Evolutionary conservation across 2,797 vertebrate genomes (phyloP).

Genomic region (Chrosomus eos): DNA sequence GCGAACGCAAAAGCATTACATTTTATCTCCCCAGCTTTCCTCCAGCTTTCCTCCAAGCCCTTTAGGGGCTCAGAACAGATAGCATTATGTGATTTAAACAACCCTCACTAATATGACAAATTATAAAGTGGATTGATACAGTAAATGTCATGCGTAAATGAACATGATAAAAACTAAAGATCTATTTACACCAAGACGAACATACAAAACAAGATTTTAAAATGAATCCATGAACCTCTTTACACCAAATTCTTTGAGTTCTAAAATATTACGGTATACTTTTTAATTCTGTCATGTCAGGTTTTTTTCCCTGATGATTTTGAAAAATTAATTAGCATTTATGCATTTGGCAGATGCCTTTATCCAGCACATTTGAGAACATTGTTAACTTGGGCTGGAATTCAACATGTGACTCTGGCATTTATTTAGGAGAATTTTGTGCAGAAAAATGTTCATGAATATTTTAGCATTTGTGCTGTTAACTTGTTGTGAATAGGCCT

Average conservation of each 20-base stretch:
- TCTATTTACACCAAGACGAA: background rate
- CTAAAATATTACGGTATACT: background rate
- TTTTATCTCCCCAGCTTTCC: background rate
- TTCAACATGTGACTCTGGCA: background rate
- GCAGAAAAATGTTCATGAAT: background rate
- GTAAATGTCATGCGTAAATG: background rate
- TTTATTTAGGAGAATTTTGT: background rate
- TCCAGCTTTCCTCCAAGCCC: background rate
- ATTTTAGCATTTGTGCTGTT: background rate
- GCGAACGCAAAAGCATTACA: background rate
- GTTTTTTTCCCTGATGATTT: too few relatives aligned
- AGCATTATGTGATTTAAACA: background rate
- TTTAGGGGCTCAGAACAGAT: background rate
- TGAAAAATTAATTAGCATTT: background rate
- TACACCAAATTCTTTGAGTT: background rate
- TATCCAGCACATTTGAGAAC: background rate
- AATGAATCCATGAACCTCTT: background rate
- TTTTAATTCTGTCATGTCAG: too few relatives aligned
- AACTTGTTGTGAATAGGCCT: constrained; percentile 8
- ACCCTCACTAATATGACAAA: too few relatives aligned
- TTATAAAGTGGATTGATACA: background rate
- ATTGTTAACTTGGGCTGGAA: background rate
- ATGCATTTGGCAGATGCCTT: background rate
- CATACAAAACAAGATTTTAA: background rate
- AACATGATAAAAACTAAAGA: background rate